phyloP scores from a whole-genome alignment of 2,113 vertebrate species.

The Thamnophis sirtalis region DNA sequence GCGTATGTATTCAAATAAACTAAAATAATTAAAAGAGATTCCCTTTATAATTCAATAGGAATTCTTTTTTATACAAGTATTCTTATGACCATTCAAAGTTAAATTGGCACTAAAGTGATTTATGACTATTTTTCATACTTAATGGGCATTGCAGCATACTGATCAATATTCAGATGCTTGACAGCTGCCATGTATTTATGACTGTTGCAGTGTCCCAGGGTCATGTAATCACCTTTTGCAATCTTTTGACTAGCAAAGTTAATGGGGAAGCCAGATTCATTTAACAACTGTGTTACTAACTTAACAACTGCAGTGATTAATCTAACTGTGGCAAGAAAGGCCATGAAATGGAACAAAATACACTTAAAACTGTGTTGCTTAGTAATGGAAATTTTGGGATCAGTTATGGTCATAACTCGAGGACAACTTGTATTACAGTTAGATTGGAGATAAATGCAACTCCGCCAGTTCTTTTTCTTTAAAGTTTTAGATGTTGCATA shows the following conservation, averaged over 20 bases:
- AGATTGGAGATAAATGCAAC: not conserved
- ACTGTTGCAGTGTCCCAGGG: not conserved
- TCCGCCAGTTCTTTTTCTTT: not conserved
- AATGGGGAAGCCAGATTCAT: not conserved
- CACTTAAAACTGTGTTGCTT: not conserved
- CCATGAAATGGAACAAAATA: not conserved
- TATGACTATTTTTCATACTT: not conserved
- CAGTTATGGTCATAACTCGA: not conserved
- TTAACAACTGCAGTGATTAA: not conserved
- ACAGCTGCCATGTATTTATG: not conserved
- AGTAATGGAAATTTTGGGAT: not conserved
- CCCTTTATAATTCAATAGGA: not conserved
- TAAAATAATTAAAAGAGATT: not conserved
- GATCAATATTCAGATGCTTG: not conserved
- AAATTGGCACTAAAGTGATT: not conserved
- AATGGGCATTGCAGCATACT: not conserved
- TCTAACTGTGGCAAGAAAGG: not conserved
- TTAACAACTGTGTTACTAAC: no score
- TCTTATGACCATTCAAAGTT: not conserved
- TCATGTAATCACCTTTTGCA: not conserved
- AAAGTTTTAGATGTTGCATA: conserved; percentile 1
- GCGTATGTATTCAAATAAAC: not conserved
- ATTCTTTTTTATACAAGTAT: not conserved
- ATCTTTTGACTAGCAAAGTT: not conserved
- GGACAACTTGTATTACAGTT: not conserved